Evolutionary conservation across 2,888 invertebrate genomes (phyloP), one percentile per base, ranked within the genome.

Genomic region (Serrognathus titanus): DNA sequence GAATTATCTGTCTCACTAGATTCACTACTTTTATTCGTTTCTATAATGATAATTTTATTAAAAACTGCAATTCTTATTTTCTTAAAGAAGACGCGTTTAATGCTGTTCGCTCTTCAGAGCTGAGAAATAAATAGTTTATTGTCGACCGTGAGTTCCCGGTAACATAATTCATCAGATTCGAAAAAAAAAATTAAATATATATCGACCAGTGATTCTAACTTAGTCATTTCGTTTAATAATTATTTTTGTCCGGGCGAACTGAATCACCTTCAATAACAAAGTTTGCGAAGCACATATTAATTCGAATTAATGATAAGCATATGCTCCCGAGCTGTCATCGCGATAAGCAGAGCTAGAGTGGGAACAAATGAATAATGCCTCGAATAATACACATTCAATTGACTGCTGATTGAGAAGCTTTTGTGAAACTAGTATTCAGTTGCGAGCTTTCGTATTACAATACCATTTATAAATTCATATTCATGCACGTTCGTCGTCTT

Each of bases 181-280:
- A 7, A 31, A 31, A 24, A 16, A 43, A 16, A 43, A 43, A 43
- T 43, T 43, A 43, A 43, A 43, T 16, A 9, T 49, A 49, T 49
- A 35, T 49, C 49, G 49, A 43, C 43, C 16, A 6, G n/a, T 16
- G 43, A 43, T 12, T 43, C 13, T 43, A 52, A 49, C 55, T 50
- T 49, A 55, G 55, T 55, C 55, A 55, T 50, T 55, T 55, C 38
- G 50, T 50, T 55, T 55, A 55, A 55, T 55, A 55, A 55, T 55
- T 50, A 55, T 55, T 55, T 50, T 55, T 50, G 45, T 50, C 55
- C 35, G 24, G 43, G 4, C 55, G 38, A 43, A 35, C 36, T 46
- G 38, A 38, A 37, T 20, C 53, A 38, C 20, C 47, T 24, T 43
- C 38, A 53, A 49, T 16, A 38, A 31, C 24, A 35, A 40, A 48